These are phyloP conservation scores for Eunapius fragilis DNA, from an alignment of 37 sponge, comb jelly and placozoan genomes.

Conservation along the genomic window DNA sequence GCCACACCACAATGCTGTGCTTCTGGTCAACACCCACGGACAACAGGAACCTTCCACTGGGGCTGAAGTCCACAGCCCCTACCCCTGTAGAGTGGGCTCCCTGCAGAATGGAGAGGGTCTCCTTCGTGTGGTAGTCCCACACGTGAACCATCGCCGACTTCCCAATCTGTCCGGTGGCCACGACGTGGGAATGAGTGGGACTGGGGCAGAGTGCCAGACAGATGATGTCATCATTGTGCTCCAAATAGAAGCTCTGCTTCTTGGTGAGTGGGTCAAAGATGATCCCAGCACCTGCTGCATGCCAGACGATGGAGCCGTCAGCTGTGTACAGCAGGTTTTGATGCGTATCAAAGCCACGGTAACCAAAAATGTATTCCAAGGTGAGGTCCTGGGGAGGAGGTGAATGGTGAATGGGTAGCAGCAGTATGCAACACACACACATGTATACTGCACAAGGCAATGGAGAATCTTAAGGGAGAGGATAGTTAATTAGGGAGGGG, in stretches of 20 bases:
- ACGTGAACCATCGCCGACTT: conserved; percentile 85
- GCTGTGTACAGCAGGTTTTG: conserved; percentile 82
- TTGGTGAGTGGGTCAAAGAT: conserved; percentile 73
- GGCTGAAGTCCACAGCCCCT: conserved; percentile 91
- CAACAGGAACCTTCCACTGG: conserved; percentile 87
- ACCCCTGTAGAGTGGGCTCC: conserved; percentile 92
- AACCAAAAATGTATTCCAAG: conserved; percentile 92
- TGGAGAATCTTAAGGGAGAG: too few relatives aligned
- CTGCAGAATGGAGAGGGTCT: conserved; percentile 92
- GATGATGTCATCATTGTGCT: conserved; percentile 98
- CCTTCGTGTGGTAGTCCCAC: conserved; percentile 86
- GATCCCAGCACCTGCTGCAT: conserved; percentile 94
- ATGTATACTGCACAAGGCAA: too few relatives aligned
- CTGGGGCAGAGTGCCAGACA: conserved; percentile 73
- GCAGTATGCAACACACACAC: too few relatives aligned
- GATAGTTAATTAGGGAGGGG: too few relatives aligned
- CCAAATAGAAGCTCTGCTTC: conserved; percentile 89
- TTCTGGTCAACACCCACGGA: conserved; percentile 87
- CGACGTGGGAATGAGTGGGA: conserved; percentile 55
- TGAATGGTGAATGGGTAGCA: not conserved
- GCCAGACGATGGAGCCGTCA: conserved; percentile 76
- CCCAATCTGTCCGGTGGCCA: conserved; percentile 92
- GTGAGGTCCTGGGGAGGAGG: conserved; percentile 60
- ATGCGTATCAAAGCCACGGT: conserved; percentile 96
- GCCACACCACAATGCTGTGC: conserved; percentile 87